Evolutionary conservation across 2,888 invertebrate genomes (phyloP).

Genomic region (Diachrysia chrysitis): DNA sequence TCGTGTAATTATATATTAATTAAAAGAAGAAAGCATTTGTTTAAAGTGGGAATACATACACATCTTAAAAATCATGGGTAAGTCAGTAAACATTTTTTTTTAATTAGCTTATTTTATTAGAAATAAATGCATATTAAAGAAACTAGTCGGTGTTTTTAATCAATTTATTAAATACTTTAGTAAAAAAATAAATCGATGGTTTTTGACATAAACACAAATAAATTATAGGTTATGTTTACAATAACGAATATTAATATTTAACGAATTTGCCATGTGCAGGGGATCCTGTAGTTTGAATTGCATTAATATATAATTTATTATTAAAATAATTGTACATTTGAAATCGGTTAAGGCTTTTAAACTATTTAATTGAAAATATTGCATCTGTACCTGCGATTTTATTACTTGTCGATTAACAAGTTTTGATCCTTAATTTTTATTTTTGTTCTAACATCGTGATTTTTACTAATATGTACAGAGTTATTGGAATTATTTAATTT

Average conservation of each 20-base stretch:
- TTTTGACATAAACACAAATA: not conserved
- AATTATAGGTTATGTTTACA: constrained; percentile 61
- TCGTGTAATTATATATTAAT: constrained; percentile 61
- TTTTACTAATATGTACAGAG: too few species aligned
- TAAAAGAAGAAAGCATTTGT: constrained; percentile 48
- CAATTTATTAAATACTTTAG: not conserved
- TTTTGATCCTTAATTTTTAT: constrained; percentile 38
- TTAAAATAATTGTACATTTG: not conserved
- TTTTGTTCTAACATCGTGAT: not conserved
- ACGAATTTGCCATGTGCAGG: not conserved
- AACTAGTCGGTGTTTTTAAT: not conserved
- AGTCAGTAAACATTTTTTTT: constrained; percentile 59
- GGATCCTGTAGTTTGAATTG: not conserved
- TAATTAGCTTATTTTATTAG: not conserved
- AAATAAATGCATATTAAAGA: not conserved
- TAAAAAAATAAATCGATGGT: not conserved
- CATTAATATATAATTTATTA: not conserved
- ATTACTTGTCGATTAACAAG: constrained; percentile 29
- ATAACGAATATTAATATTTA: constrained; percentile 8
- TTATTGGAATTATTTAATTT: too few species aligned
- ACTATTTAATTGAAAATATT: not conserved
- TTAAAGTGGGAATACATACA: constrained; percentile 62
- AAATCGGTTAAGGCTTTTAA: not conserved
- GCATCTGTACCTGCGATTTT: not conserved
- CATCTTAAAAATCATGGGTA: constrained; percentile 73